These are phyloP conservation scores for Corvus cornix DNA, from an alignment of 2,113 vertebrate genomes.

Conservation along the genomic window DNA sequence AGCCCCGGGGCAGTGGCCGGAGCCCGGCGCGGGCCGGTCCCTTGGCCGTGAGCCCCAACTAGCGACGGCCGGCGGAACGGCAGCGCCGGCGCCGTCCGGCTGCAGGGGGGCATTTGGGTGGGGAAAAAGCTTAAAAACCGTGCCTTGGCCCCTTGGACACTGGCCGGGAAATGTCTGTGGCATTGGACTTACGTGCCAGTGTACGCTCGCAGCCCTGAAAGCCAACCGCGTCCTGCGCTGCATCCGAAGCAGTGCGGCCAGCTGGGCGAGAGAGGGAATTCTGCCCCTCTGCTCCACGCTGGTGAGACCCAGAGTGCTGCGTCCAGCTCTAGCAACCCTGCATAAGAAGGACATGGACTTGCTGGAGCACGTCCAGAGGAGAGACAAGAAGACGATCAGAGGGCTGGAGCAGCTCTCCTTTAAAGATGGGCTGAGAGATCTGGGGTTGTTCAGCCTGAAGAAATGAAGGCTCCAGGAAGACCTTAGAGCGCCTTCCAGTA, in stretches of 20 bases:
- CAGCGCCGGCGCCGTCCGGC: not conserved
- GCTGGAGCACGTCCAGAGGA: not conserved
- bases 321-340: not conserved
- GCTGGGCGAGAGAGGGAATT: not conserved
- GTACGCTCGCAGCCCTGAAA: not conserved
- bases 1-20: not conserved
- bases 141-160: not conserved
- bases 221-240: not conserved
- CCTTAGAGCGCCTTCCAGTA: not conserved
- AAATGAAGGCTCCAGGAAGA: not conserved
- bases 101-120: fast-evolving
- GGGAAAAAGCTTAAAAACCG: not conserved
- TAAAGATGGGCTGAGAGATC: not conserved
- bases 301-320: not conserved
- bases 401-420: not conserved
- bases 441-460: not conserved
- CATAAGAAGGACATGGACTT: not conserved
- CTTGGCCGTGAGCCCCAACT: constrained; percentile 71
- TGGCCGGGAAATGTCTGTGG: not conserved
- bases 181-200: fast-evolving
- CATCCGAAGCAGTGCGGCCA: fast-evolving
- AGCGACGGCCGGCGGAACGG: constrained; percentile 30
- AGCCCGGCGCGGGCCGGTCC: not conserved
- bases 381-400: no score
- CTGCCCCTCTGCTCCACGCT: no score